Evolutionary conservation across 2,113 vertebrate genomes (phyloP).

Genomic region (Dicentrarchus labrax): DNA sequence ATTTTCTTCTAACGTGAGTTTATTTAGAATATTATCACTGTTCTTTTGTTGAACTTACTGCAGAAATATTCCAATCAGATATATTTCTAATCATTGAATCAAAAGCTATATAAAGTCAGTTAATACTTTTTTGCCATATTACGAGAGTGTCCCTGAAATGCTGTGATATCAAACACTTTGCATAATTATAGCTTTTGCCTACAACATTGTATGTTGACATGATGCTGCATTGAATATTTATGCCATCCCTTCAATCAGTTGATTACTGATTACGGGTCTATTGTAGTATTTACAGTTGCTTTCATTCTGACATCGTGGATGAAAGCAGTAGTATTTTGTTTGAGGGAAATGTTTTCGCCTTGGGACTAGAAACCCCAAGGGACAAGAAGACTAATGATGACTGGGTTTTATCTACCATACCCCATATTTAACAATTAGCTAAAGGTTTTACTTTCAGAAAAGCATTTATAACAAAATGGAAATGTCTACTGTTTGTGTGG

Average conservation of each 20-base stretch:
- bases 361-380: neutral
- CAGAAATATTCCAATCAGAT: neutral
- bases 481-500: conserved; percentile 42
- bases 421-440: conserved; percentile 44
- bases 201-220: neutral
- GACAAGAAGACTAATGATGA: conserved; percentile 28
- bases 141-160: neutral
- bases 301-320: conserved; percentile 14
- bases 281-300: conserved; percentile 18
- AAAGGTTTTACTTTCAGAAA: conserved; percentile 30
- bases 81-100: neutral
- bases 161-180: neutral
- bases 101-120: neutral
- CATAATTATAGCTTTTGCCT: conserved; percentile 9
- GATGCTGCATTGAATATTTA: conserved; percentile 18
- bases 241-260: conserved; percentile 9
- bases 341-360: neutral
- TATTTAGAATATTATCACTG: neutral
- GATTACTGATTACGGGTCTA: conserved; percentile 11
- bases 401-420: conserved; percentile 44
- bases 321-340: conserved; percentile 21
- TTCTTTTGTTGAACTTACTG: neutral
- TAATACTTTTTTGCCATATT: neutral
- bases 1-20: neutral
- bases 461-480: conserved; percentile 47